Percentiles rank a stretch among this genome's conserved stretches.
These are phyloP conservation scores for Onychostruthus taczanowskii DNA, from an alignment of 2,113 vertebrate species.

Conservation along the genomic window DNA sequence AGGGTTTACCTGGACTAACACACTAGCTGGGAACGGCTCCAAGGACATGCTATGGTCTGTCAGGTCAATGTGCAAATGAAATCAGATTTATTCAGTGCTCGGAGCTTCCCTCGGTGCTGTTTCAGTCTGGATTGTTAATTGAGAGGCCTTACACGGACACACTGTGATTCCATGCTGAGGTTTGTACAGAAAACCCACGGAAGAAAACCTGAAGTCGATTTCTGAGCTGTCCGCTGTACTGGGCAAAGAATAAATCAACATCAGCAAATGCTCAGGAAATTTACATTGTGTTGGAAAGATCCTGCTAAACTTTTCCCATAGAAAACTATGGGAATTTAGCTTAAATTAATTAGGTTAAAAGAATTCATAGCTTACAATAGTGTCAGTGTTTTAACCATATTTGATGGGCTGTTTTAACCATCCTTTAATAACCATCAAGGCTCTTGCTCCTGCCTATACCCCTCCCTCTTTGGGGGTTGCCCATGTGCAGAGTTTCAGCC, in stretches of 20 bases:
- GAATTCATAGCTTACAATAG: neutral
- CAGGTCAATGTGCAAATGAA: conserved; percentile 54
- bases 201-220: neutral
- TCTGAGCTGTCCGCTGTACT: neutral
- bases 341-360: neutral
- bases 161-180: neutral
- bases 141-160: neutral
- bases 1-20: neutral
- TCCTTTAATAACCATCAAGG: neutral
- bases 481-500: neutral
- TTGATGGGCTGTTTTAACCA: neutral
- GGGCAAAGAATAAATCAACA: neutral
- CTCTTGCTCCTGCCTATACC: neutral
- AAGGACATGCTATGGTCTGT: conserved; percentile 32
- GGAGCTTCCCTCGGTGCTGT: neutral
- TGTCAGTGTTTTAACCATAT: neutral
- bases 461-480: neutral
- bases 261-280: neutral
- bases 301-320: neutral
- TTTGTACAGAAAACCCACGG: neutral
- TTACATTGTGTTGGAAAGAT: neutral
- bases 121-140: neutral
- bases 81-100: conserved; percentile 14
- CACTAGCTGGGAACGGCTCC: conserved; percentile 10
- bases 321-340: neutral